Evolutionary conservation across 1,140 invertebrate genomes (phyloP), one percentile per base, ranked within the genome.

Genomic region (Penaeus indicus): DNA sequence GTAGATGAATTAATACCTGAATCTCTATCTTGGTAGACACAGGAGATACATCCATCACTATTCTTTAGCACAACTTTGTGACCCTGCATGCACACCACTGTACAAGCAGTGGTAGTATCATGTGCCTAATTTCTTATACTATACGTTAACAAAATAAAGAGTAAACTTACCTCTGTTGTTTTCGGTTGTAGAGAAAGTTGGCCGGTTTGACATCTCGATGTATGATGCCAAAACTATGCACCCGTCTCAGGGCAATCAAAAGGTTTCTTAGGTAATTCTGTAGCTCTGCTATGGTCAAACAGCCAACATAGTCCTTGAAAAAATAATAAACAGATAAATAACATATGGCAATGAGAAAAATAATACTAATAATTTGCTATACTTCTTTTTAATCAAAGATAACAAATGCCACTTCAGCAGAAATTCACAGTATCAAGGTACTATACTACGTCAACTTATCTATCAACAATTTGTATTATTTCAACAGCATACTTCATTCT

Each of bases 131-230:
- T 54, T 11, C 54, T 54, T 54, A 11, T 0, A 54, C 54, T 54
- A 54, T 16, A 54, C 0, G 54, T 54, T 13, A 11, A 72, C 67
- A 72, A 25, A 85, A 60, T 27, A 85, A n/a, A 62, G 22, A 10
- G 62, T 18, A 42, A 11, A 62, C 72, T 47, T 42, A 80, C 88
- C 88, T 89, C 54, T 67, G 72, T 19, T 85, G 67, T 25, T 81
- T 93, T 60, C 96, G 93, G 92, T 98, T 96, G 92, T 97, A 98
- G 1, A 98, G 94, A 92, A 98, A 98, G 93, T 98, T 98, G 92
- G 95, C 96, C 10, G 97, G 97, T 93, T 98, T 98, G n/a, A 98
- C 95, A 92, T 98, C 97, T 91, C 97, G 94, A 92, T 98, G 97
- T 90, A 98, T 97, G 82, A 98, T 95, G 90, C 96, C 95, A 92